Evolutionary conservation across 2,888 invertebrate genomes (phyloP).

Genomic region (Chloromyia formosa): DNA sequence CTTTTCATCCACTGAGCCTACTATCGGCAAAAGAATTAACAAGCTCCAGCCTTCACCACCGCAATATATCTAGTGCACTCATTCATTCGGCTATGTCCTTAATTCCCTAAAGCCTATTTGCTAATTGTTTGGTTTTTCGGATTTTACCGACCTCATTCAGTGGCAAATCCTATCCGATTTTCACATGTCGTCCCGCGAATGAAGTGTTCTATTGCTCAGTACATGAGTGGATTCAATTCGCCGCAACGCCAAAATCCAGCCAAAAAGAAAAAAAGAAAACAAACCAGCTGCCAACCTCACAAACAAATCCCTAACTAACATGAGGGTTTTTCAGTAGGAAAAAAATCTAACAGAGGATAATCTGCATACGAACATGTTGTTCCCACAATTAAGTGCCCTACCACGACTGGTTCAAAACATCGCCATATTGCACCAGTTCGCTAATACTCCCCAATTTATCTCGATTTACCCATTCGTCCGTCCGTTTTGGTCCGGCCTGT

Average conservation of each 20-base stretch:
- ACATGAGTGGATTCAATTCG: constrained; percentile 14
- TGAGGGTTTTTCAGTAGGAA: background rate
- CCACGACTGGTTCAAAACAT: background rate
- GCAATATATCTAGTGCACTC: background rate
- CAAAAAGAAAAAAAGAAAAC: constrained; percentile 9
- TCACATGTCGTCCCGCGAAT: background rate
- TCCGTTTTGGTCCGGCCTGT: background rate
- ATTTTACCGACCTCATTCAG: constrained; percentile 37
- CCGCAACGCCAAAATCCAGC: background rate
- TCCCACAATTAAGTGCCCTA: constrained; percentile 40
- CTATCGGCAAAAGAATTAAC: background rate
- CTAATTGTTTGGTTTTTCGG: constrained; percentile 40
- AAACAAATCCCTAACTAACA: constrained; percentile 32
- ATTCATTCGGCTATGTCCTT: constrained; percentile 7
- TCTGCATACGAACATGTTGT: constrained; percentile 38
- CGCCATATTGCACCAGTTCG: constrained; percentile 33
- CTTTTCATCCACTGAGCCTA: background rate
- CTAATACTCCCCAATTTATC: constrained; percentile 43
- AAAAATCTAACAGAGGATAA: constrained; percentile 39
- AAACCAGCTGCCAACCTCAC: background rate
- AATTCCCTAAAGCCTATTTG: constrained; percentile 38
- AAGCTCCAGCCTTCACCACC: background rate
- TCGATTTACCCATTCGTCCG: constrained; percentile 39
- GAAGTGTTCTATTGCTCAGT: too few species aligned
- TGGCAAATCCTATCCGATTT: constrained; percentile 27